Conservation (phyloP, 2,113 vertebrate genomes). For the Eublepharis macularius region DNA sequence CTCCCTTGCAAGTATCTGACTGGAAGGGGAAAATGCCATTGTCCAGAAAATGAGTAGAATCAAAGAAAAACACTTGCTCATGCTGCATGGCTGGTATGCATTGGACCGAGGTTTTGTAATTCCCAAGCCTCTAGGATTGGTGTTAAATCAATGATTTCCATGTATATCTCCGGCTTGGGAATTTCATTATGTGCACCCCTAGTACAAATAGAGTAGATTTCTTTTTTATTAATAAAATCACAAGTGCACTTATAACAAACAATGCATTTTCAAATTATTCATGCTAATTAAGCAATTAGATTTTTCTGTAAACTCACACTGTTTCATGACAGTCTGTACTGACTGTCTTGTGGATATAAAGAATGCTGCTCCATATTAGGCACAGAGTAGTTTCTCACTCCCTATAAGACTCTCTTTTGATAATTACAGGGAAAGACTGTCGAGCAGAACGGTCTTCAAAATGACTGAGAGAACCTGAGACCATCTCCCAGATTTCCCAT, state of each 20-base stretch:
- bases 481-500: conserved; percentile 56
- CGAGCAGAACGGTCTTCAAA: conserved; percentile 40
- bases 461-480: conserved; percentile 54
- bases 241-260: neutral
- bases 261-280: neutral
- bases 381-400: conserved; percentile 12
- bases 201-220: neutral
- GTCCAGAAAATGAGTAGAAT: no score
- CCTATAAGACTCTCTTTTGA: conserved; percentile 24
- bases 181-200: no score
- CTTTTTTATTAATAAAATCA: neutral
- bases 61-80: no score
- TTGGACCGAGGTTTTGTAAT: no score
- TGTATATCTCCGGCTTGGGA: no score
- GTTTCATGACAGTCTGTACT: neutral
- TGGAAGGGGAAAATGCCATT: no score
- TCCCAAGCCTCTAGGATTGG: no score
- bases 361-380: neutral
- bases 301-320: neutral
- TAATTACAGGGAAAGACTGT: conserved; percentile 24
- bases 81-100: no score
- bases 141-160: no score
- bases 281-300: conserved; percentile 18
- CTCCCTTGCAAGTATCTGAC: no score
- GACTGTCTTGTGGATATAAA: neutral